Percentiles rank a stretch among this genome's conserved stretches.
Evolutionary conservation across 2,113 vertebrate species (phyloP).

Genomic region (Orthonyx spaldingii): DNA sequence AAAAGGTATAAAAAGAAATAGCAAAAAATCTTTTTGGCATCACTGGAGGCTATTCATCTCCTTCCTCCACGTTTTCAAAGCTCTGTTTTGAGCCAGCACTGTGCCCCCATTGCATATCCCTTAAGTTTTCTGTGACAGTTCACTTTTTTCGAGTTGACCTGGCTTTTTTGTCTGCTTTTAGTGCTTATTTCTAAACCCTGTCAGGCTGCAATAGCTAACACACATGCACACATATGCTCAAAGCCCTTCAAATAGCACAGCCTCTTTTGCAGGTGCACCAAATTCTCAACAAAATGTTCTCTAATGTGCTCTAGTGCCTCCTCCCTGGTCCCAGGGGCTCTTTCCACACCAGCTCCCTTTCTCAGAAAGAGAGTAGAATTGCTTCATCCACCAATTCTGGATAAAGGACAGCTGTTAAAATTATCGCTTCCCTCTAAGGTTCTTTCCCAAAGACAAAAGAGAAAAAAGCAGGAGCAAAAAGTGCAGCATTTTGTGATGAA

Average conservation of each 20-base stretch:
- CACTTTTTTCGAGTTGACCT: neutral
- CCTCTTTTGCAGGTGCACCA: neutral
- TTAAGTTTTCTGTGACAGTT: neutral
- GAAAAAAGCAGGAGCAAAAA: neutral
- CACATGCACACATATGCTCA: neutral
- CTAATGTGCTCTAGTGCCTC: rapidly evolving
- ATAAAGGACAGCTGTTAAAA: neutral
- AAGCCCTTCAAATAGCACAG: neutral
- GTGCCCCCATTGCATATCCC: neutral
- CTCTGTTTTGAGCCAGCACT: neutral
- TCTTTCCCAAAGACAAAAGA: neutral
- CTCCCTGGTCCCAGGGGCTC: neutral
- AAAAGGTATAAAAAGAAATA: too few species aligned
- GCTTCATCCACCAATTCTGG: neutral
- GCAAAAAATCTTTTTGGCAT: too few species aligned
- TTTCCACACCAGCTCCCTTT: neutral
- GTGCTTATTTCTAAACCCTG: neutral
- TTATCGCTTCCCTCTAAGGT: neutral
- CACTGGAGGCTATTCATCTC: neutral
- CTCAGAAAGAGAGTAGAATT: neutral
- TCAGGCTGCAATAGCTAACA: neutral
- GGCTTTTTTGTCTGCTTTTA: neutral
- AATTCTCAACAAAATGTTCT: neutral
- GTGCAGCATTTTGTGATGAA: neutral
- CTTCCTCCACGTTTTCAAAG: neutral